Conservation (phyloP, 2,113 vertebrate species). For the Erythrocercus mccallii region DNA sequence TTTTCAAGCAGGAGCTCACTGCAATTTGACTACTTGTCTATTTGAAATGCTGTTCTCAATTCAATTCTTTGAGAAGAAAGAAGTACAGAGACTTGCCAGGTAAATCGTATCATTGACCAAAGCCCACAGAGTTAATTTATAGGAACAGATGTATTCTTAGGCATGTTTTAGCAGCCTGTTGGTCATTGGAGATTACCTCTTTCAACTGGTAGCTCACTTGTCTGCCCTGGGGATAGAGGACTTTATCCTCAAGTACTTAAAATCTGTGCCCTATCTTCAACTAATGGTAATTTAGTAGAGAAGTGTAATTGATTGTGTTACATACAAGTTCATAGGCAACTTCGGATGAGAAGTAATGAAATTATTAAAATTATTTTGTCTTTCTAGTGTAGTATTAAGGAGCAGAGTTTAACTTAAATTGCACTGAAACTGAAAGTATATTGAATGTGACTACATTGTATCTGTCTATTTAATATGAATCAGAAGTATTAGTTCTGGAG, state of each 20-base stretch:
- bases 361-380: not conserved
- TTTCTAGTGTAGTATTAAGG: not conserved
- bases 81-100: not conserved
- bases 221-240: not conserved
- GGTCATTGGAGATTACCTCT: not conserved
- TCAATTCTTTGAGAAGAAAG: not conserved
- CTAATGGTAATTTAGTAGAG: not conserved
- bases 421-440: not conserved
- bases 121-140: not conserved
- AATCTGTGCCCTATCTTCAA: not conserved
- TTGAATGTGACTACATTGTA: not conserved
- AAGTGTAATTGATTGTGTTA: not conserved
- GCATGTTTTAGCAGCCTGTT: not conserved
- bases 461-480: not conserved
- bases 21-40: not conserved
- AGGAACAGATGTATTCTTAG: not conserved
- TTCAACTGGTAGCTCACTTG: not conserved
- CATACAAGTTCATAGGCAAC: not conserved
- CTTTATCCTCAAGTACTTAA: not conserved
- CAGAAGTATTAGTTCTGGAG: slow-evolving; percentile 24
- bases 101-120: not conserved
- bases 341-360: not conserved
- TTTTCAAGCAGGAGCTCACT: not conserved
- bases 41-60: not conserved
- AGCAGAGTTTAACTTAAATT: not conserved